A percentile compares a stretch with the other conserved stretches of the same genome.
Evolutionary conservation across 2,113 vertebrate genomes (phyloP).

Genomic region (Stercorarius parasiticus): DNA sequence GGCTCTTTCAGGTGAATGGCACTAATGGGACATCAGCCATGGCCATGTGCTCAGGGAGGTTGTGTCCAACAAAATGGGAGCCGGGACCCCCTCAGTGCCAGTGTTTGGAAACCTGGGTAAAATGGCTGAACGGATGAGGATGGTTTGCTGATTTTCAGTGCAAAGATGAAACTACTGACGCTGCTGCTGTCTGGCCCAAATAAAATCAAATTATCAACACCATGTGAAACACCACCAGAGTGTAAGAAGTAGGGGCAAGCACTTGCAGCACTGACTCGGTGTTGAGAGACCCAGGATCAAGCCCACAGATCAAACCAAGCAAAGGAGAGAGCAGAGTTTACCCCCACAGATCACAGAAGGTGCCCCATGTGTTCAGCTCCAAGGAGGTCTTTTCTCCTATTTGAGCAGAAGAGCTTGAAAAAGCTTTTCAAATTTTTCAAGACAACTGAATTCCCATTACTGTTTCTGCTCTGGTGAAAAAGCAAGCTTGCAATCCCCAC

Average conservation of each 20-base stretch:
- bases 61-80: too few species aligned
- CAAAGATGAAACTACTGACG: not conserved
- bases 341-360: not conserved
- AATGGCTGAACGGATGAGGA: not conserved
- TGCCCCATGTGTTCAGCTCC: not conserved
- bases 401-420: not conserved
- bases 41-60: not conserved
- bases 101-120: not conserved
- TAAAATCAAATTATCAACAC: not conserved
- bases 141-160: not conserved
- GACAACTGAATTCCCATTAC: not conserved
- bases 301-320: not conserved
- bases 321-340: not conserved
- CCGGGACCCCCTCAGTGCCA: too few species aligned
- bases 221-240: not conserved
- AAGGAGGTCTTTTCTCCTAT: not conserved
- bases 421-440: not conserved
- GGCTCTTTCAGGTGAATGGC: not conserved
- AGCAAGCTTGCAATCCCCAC: not conserved
- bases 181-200: not conserved
- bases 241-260: not conserved
- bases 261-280: not conserved
- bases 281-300: not conserved
- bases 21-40: not conserved
- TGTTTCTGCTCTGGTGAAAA: not conserved